Base-by-base conservation (phyloP, 2,797 vertebrate species). In the Cryptoprocta ferox region DNA sequence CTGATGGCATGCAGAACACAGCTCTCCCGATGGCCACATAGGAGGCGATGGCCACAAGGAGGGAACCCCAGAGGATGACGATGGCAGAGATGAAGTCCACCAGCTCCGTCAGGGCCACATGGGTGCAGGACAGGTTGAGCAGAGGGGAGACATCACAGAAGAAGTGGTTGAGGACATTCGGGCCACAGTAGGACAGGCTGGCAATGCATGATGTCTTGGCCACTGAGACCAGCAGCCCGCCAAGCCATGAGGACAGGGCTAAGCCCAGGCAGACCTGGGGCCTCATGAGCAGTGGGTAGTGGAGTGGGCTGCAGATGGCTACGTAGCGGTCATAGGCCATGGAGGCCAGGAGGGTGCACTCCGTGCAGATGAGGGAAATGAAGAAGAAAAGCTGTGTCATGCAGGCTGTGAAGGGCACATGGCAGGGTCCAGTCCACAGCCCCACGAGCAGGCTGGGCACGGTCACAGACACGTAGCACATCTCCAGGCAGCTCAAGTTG, bases 91-190 rank as follows among this genome's bases (percentile, higher is more conserved):
- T 76, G 85, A 98, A 98, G 93, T 98, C 96, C 50, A 97, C 92
- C 65, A 95, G 86, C 86, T 98, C 97, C 0, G 96, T 97, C 71
- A 98, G 85, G 35, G 97, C 95, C 56, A 97, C 92, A 0, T 98
- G 96, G 5, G 97, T 96, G 42, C 97, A 98, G 37, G 97, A 97
- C 59, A 98, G 63, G 53, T 95, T 97, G 28, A 98, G 95, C 75
- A 98, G 85, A 4, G 97, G 97, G 32, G 97, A 98, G 61, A 96
- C 97, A 0, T 98, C 98, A 45, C 98, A 98, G 83, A 98, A 98
- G 26, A 98, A 98, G 0, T 98, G 97, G 63, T 98, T 97, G 92
- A 98, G 93, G n/a, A 94, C 42, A 9, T 96, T 97, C 63, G 98
- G 97, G 28, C 97, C 97, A 1, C 97, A 98, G 96, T 94, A 98